These are phyloP conservation scores for Willisornis vidua DNA, from an alignment of 2,113 vertebrate species.

Conservation along the genomic window DNA sequence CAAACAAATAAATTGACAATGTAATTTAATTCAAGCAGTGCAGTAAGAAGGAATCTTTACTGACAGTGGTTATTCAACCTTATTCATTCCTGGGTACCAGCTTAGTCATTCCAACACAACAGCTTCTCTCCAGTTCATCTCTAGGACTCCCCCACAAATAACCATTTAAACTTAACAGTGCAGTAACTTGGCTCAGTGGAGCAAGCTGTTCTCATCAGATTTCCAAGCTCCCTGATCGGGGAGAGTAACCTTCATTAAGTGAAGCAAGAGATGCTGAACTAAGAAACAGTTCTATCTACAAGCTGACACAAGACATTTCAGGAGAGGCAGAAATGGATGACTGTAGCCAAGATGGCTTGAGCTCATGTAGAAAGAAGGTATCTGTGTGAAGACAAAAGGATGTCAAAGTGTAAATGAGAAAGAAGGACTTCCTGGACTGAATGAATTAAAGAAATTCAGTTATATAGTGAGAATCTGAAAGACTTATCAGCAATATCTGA, in stretches of 20 bases:
- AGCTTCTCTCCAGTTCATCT: background rate
- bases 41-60: background rate
- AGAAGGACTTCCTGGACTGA: background rate
- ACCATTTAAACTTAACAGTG: background rate
- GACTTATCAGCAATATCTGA: background rate
- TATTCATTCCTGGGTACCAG: background rate
- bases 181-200: background rate
- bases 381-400: background rate
- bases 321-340: background rate
- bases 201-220: background rate
- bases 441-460: background rate
- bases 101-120: background rate
- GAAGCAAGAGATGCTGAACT: background rate
- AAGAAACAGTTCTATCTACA: background rate
- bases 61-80: background rate
- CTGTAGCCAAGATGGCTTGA: background rate
- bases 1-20: conserved; percentile 25
- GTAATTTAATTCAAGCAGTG: background rate
- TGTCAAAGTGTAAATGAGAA: background rate
- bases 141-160: background rate
- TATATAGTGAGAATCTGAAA: background rate
- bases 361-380: background rate
- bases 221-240: background rate
- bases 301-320: background rate
- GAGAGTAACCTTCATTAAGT: background rate